A percentile compares a stretch with the other conserved stretches of the same genome.
These are phyloP conservation scores for Monochamus alternatus DNA, from an alignment of 2,888 invertebrate species.

Conservation along the genomic window DNA sequence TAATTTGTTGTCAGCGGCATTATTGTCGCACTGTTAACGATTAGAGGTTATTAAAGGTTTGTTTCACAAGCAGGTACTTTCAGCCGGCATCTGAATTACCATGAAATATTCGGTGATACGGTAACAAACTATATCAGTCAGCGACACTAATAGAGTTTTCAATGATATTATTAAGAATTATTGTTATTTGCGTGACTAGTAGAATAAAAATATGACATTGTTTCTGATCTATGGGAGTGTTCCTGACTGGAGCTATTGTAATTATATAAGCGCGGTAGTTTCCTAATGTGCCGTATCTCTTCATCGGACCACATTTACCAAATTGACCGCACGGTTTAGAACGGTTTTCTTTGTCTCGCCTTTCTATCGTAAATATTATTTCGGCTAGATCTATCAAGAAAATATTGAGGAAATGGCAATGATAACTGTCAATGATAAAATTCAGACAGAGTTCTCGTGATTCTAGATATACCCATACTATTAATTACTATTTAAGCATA, in stretches of 20 bases:
- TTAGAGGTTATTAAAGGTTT: background rate
- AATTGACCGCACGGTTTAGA: slow-evolving; percentile 40
- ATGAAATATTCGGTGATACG: slow-evolving; percentile 5
- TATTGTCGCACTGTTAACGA: background rate
- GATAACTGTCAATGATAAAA: slow-evolving; percentile 7
- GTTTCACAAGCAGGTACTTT: slow-evolving; percentile 4
- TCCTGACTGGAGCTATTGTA: slow-evolving; percentile 45
- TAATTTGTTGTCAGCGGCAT: slow-evolving; percentile 8
- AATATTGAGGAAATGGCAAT: background rate
- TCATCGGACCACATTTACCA: slow-evolving; percentile 52
- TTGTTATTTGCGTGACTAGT: slow-evolving; percentile 7
- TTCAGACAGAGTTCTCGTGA: background rate
- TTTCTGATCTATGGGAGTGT: slow-evolving; percentile 48
- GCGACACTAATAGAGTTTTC: slow-evolving; percentile 10
- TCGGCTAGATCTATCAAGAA: slow-evolving; percentile 8
- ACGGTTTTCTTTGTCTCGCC: slow-evolving; percentile 32
- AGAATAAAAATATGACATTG: slow-evolving; percentile 13
- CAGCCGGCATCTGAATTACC: background rate
- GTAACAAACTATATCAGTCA: slow-evolving; percentile 10
- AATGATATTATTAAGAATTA: slow-evolving; percentile 3
- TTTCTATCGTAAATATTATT: background rate
- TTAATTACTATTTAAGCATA: background rate
- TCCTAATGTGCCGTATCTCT: slow-evolving; percentile 56
- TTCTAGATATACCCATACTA: background rate
- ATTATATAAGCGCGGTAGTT: slow-evolving; percentile 52